Evolutionary conservation across 92 coral and sea anemone species (phyloP), one percentile per base, ranked within the genome.

Genomic region (Bergia sp.): DNA sequence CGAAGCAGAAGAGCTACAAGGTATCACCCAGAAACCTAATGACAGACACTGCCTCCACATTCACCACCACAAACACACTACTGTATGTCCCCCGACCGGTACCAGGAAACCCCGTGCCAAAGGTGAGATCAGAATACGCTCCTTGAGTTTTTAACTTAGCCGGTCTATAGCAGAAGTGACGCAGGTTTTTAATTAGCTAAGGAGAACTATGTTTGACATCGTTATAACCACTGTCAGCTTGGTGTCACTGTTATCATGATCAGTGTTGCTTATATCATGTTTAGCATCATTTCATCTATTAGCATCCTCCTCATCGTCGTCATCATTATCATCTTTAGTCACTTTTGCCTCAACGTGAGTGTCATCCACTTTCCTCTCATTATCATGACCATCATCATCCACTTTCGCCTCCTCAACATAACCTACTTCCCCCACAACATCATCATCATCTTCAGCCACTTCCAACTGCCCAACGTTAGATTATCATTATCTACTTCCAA

Each of bases 51-150:
- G 80, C 91, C 58, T 91, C 98, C 9, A 64, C 94, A 2, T 73
- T 80, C 57, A 77, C 93, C 16, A 91, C 92, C 0, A 79, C 92
- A 21, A 91, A 94, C 37, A 91, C 98, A 6, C 91, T 77, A 37
- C 88, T 95, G 20, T 95, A 91, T 65, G 84, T 93, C 42, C 97
- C 97, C 0, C 88, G 81, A 55, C 93, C 96, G 0, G 55, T 78
- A 65, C 73, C 92, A 55, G 95, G 91, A 85, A 92, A 88, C 88
- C 93, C 93, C 57, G 88, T 88, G 47, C 88, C 93, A 12, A 90
- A 92, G 95, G 95, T 92, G 65, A 85, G 20, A 29, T 20, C 53
- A 29, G 29, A 18, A 76, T 41, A 42, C 41, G 39, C 42, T 1
- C 6, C 77, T 42, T 7, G 13, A 36, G 10, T 40, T n/a, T 72